Evolutionary conservation across 2,888 invertebrate species (phyloP).

Genomic region (Apomyelois bistriatella): DNA sequence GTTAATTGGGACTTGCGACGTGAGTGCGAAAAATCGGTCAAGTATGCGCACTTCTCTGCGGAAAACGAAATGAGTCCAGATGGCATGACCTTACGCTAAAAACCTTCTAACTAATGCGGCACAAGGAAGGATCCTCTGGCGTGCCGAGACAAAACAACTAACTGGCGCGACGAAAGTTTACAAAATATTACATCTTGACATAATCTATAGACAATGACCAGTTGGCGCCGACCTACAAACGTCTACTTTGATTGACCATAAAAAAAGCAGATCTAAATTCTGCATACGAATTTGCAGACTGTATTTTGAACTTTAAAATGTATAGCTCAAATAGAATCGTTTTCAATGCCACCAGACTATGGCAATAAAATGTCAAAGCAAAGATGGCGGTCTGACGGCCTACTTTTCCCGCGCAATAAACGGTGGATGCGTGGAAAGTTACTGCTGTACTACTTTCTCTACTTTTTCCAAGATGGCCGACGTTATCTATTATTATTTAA

Average conservation of each 20-base stretch:
- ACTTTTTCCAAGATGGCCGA: slow-evolving; percentile 76
- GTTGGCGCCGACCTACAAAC: slow-evolving; percentile 50
- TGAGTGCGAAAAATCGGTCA: slow-evolving; percentile 69
- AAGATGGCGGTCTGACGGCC: slow-evolving; percentile 65
- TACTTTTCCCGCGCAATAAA: slow-evolving; percentile 74
- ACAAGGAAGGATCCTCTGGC: slow-evolving; percentile 25
- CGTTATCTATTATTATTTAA: slow-evolving; percentile 52
- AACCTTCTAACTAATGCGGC: slow-evolving; percentile 33
- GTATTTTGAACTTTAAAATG: slow-evolving; percentile 14
- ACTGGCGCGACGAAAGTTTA: slow-evolving; percentile 45
- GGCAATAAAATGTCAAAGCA: slow-evolving; percentile 60
- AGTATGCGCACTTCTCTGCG: slow-evolving; percentile 48
- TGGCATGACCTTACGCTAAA: slow-evolving; percentile 40
- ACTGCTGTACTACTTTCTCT: slow-evolving; percentile 78
- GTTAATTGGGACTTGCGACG: slow-evolving; percentile 55
- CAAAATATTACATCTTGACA: slow-evolving; percentile 56
- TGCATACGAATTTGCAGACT: not conserved
- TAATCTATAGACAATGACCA: slow-evolving; percentile 55
- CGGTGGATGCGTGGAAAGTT: slow-evolving; percentile 74
- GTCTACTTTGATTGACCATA: slow-evolving; percentile 24
- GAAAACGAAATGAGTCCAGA: slow-evolving; percentile 53
- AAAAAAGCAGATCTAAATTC: slow-evolving; percentile 3
- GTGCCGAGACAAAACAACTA: slow-evolving; percentile 50
- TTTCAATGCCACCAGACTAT: slow-evolving; percentile 29
- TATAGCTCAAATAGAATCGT: not conserved